Base-by-base conservation (phyloP, 2,888 invertebrate genomes). In the Parnassius smintheus region DNA sequence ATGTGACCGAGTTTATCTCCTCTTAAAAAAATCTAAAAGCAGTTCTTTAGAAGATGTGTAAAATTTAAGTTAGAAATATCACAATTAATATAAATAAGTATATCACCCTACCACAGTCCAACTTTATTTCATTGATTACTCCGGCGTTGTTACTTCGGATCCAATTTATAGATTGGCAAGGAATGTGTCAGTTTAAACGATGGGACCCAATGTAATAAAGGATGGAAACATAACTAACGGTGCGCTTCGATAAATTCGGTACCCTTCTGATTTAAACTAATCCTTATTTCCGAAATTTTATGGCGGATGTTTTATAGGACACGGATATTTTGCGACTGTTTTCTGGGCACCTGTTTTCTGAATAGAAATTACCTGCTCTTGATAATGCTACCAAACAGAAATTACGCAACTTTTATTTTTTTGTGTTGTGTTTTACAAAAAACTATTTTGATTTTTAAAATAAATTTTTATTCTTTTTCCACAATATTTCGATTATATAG, bases 111-210 rank as follows among this genome's bases (percentile, higher is more conserved):
- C 35, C 59, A 51, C 56, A 56, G 42, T 56, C 46, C 46, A 54
- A 44, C 45, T 55, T 50, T 50, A 55, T 63, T 54, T 45, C 18
- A 51, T 51, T 63, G 59, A 63, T 59, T 55, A 56, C 58, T 54
- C n/a, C 51, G 51, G 55, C 63, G 55, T 45, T 51, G 55, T 55
- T 56, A 46, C 50, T 56, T 59, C 59, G 52, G 59, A 63, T 59
- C 63, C 63, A 59, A 63, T 59, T 59, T 63, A 63, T 59, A 42
- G 63, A 59, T 59, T 55, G 63, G 63, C 48, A 52, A 51, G 59
- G 52, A 59, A 63, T 59, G 63, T 57, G 59, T 63, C 63, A 59
- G 56, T 55, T 51, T 63, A 63, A 59, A 59, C 56, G 62, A 62
- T 62, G 56, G 59, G 51, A 41, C 45, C 42, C 55, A 45, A 44